phyloP scores from a whole-genome alignment of 2,113 vertebrate genomes.

The Trogon surrucura region DNA sequence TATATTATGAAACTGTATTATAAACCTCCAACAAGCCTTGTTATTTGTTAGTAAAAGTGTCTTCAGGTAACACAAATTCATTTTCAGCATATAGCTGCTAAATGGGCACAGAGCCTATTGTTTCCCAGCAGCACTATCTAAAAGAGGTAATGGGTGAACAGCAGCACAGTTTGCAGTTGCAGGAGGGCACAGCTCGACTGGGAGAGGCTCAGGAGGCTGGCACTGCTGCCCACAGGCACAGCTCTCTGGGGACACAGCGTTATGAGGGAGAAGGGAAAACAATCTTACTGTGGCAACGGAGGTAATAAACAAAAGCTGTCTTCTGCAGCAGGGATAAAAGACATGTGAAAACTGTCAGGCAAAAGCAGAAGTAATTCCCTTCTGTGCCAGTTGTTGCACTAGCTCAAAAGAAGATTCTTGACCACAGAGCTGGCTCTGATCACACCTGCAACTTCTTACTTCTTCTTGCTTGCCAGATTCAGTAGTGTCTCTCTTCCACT shows the following conservation, averaged over 20 bases:
- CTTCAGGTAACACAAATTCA: neutral
- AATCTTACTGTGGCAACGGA: neutral
- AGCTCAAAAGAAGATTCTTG: neutral
- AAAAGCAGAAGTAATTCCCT: neutral
- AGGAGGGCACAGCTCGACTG: fast-evolving
- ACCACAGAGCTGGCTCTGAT: neutral
- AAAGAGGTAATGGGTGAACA: neutral
- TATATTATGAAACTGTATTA: neutral
- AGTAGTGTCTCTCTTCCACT: neutral
- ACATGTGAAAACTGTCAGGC: neutral
- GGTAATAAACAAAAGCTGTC: neutral
- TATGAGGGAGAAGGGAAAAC: neutral
- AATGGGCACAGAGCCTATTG: neutral
- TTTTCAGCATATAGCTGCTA: slow-evolving; percentile 9
- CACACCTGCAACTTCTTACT: neutral
- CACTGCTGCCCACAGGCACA: neutral
- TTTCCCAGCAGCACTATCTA: neutral
- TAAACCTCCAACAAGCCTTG: neutral
- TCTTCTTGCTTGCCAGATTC: neutral
- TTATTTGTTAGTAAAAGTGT: neutral
- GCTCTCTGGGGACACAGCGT: neutral
- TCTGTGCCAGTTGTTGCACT: neutral
- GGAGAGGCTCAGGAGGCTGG: neutral
- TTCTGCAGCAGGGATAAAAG: neutral
- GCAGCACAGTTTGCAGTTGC: neutral